These are phyloP conservation scores for Dendrophyllia cribrosa DNA, from an alignment of 64 coral and sea anemone genomes.

Conservation along the genomic window DNA sequence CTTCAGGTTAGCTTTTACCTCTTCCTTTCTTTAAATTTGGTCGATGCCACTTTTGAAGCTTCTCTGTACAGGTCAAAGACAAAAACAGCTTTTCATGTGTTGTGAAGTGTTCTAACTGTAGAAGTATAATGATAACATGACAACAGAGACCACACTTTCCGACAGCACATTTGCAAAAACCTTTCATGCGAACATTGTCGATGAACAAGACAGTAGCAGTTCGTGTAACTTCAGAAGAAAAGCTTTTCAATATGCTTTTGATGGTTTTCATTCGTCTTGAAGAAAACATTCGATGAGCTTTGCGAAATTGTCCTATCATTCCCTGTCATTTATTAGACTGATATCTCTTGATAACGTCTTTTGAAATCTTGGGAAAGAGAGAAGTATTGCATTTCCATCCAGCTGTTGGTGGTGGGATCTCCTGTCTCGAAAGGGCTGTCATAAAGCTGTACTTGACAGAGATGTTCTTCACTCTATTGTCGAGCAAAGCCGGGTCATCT, in stretches of 20 bases:
- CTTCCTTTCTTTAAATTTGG: slow-evolving; percentile 6
- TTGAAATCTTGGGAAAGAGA: background rate
- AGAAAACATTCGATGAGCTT: slow-evolving; percentile 30
- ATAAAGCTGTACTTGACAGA: slow-evolving; percentile 4
- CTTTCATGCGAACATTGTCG: slow-evolving; percentile 12
- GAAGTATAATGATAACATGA: slow-evolving; percentile 40
- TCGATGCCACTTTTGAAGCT: background rate
- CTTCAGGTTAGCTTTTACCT: background rate
- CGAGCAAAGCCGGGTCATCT: background rate
- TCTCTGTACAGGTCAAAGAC: slow-evolving; percentile 12
- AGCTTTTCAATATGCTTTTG: slow-evolving; percentile 30
- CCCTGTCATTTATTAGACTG: slow-evolving; percentile 1
- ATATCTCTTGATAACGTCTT: background rate
- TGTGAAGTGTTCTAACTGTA: slow-evolving; percentile 53
- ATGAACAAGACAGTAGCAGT: slow-evolving; percentile 13
- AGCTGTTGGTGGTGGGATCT: slow-evolving; percentile 8
- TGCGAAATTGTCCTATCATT: slow-evolving; percentile 13
- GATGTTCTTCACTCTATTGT: background rate
- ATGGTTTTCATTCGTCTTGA: slow-evolving; percentile 35
- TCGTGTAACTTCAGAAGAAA: slow-evolving; percentile 27
- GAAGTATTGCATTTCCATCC: slow-evolving; percentile 16
- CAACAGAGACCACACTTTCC: slow-evolving; percentile 55
- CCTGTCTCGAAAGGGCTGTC: background rate
- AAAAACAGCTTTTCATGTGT: background rate
- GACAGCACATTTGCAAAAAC: slow-evolving; percentile 39